Percentiles rank a stretch among this genome's conserved stretches.
phyloP scores from a whole-genome alignment of 1,140 invertebrate genomes.

The Drosophila biarmipes region DNA sequence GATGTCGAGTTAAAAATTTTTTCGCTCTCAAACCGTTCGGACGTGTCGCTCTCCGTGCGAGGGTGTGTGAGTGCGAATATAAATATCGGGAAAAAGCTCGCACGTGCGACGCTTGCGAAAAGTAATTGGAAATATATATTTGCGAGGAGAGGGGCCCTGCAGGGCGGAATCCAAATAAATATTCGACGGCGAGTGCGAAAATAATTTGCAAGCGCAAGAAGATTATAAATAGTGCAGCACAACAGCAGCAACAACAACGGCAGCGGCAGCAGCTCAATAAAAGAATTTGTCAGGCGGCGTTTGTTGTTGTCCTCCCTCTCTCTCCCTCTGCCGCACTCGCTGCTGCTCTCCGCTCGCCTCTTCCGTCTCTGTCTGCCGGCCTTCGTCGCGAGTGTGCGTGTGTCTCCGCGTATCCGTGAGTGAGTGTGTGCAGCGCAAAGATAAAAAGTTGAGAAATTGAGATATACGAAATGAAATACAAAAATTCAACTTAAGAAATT shows the following conservation, averaged over 20 bases:
- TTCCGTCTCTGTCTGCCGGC: constrained; percentile 31
- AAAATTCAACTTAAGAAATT: constrained; percentile 54
- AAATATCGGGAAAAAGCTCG: constrained; percentile 47
- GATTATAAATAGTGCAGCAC: constrained; percentile 79
- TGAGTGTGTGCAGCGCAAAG: constrained; percentile 37
- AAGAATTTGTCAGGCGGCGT: constrained; percentile 73
- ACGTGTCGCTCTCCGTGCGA: constrained; percentile 5
- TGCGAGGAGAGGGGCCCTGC: constrained; percentile 18
- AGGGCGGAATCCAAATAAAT: constrained; percentile 52
- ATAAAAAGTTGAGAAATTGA: constrained; percentile 65
- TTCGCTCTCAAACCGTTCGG: constrained; percentile 5
- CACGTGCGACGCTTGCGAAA: constrained; percentile 53
- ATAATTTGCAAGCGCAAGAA: constrained; percentile 44
- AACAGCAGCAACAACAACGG: constrained; percentile 40
- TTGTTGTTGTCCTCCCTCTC: constrained; percentile 26
- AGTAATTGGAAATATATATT: constrained; percentile 13
- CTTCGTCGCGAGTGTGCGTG: constrained; percentile 18
- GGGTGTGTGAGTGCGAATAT: constrained; percentile 10
- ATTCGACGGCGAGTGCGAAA: constrained; percentile 65
- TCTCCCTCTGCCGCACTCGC: constrained; percentile 9
- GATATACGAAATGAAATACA: constrained; percentile 44
- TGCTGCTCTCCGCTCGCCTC: constrained; percentile 4
- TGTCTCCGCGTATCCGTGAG: constrained; percentile 23
- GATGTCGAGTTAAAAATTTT: neutral
- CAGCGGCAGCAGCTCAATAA: constrained; percentile 41